phyloP scores from a whole-genome alignment of 2,113 vertebrate genomes.

The Miniopterus natalensis region DNA sequence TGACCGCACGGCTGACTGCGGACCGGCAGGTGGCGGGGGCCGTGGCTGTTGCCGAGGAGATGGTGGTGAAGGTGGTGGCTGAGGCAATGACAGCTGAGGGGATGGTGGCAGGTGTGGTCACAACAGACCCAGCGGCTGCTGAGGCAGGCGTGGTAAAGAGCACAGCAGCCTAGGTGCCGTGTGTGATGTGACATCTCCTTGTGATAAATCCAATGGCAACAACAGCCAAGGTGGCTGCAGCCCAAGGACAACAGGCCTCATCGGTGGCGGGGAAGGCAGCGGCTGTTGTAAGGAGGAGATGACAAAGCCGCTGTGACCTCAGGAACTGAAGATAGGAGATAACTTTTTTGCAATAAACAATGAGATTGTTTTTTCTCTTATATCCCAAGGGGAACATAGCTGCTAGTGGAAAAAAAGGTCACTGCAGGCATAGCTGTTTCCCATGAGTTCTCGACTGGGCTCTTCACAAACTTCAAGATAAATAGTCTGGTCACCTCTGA shows the following conservation, averaged over 20 bases:
- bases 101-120: not conserved
- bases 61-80: not conserved
- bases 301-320: not conserved
- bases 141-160: not conserved
- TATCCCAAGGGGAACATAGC: not conserved
- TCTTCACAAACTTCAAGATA: not conserved
- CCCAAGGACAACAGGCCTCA: not conserved
- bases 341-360: not conserved
- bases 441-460: not conserved
- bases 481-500: not conserved
- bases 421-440: not conserved
- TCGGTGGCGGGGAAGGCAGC: no score
- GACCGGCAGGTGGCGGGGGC: not conserved
- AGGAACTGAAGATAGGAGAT: not conserved
- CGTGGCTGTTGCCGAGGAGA: slow-evolving; percentile 66
- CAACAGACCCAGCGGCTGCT: not conserved
- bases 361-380: not conserved
- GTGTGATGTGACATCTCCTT: not conserved
- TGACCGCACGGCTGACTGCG: not conserved
- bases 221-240: not conserved
- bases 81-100: not conserved
- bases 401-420: not conserved
- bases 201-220: not conserved
- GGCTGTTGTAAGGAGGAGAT: not conserved
- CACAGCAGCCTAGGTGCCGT: not conserved